These are phyloP conservation scores for Callithrix jacchus DNA, from an alignment of 2,113 vertebrate genomes.

Conservation along the genomic window DNA sequence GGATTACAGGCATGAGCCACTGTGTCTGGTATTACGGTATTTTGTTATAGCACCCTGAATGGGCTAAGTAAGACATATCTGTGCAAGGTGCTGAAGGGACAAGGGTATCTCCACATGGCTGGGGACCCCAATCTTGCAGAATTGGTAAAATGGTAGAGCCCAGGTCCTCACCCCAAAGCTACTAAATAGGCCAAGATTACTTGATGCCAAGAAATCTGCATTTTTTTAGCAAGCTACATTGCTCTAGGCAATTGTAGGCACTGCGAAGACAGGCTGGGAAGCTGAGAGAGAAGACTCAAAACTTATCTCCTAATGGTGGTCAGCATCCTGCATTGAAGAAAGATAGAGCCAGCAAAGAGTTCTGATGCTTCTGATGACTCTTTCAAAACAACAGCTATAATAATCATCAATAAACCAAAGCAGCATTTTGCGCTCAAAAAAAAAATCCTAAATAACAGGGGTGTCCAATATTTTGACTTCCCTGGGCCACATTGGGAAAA, in stretches of 20 bases:
- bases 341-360: not conserved
- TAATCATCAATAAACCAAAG: not conserved
- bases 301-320: not conserved
- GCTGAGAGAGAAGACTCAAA: rapidly evolving
- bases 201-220: not conserved
- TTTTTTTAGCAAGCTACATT: not conserved
- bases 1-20: too few relatives aligned
- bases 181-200: not conserved
- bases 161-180: not conserved
- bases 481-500: too few relatives aligned
- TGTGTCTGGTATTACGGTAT: too few relatives aligned
- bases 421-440: not conserved
- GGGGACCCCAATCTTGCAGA: too few relatives aligned
- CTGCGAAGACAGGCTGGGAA: not conserved
- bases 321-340: not conserved
- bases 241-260: not conserved
- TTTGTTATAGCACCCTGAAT: not conserved
- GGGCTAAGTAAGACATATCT: not conserved
- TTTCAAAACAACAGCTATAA: not conserved
- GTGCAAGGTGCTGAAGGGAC: not conserved
- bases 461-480: too few relatives aligned
- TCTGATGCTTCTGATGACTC: not conserved
- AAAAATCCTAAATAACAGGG: not conserved
- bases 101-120: not conserved
- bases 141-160: not conserved